Evolutionary conservation across 2,888 invertebrate genomes (phyloP).

Genomic region (Pyrrhosoma nymphula): DNA sequence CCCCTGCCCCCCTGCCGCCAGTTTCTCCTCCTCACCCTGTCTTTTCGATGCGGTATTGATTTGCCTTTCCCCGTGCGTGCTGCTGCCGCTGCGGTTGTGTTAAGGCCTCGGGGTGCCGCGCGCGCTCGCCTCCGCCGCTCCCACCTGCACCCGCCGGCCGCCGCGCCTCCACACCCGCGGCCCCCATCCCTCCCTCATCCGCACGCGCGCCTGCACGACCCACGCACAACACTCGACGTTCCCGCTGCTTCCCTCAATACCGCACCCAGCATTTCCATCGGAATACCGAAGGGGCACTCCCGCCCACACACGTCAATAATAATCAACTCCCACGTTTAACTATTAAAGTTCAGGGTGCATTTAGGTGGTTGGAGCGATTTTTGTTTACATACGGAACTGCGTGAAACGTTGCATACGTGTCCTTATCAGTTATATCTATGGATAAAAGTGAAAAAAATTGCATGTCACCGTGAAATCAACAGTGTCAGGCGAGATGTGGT

Average conservation of each 20-base stretch:
- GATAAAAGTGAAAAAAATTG: too few relatives aligned
- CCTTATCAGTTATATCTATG: too few relatives aligned
- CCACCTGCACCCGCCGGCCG: background rate
- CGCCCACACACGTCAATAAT: too few relatives aligned
- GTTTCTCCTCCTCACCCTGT: background rate
- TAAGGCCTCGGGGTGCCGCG: slow-evolving; percentile 56
- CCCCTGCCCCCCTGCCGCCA: background rate
- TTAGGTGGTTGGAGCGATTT: too few relatives aligned
- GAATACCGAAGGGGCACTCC: background rate
- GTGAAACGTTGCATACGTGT: too few relatives aligned
- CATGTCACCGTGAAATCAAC: too few relatives aligned
- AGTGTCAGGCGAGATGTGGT: too few relatives aligned
- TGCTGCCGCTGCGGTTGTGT: slow-evolving; percentile 7
- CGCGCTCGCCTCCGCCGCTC: background rate
- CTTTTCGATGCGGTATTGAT: slow-evolving; percentile 37
- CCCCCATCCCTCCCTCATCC: background rate
- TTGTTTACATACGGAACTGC: too few relatives aligned
- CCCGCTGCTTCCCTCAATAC: too few relatives aligned
- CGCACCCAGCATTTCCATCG: background rate
- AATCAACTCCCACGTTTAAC: too few relatives aligned
- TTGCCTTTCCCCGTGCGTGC: background rate
- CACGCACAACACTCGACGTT: background rate
- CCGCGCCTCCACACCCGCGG: too few relatives aligned
- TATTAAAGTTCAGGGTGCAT: too few relatives aligned
- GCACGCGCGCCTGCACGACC: background rate